Base-by-base conservation (phyloP, 2,797 vertebrate genomes). In the Pangasius macronema region DNA sequence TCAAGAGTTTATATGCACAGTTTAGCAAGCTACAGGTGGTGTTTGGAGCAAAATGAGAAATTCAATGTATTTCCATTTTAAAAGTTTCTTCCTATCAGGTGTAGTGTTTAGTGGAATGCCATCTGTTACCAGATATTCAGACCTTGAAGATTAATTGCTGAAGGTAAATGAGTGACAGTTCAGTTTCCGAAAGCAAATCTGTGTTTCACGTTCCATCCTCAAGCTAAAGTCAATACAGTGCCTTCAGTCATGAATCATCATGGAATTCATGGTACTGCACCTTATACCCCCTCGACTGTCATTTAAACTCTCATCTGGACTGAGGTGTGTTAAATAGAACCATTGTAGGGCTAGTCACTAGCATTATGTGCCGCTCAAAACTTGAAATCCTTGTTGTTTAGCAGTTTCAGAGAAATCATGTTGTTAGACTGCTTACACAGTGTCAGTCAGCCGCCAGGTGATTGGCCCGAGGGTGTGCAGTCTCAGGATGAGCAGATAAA, bases 101-200 rank as follows among this genome's bases (percentile, higher is more conserved):
- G 20, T 57, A 59, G 53, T 20, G 8, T 33, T 79, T 16, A 30
- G 4, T n/a, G 20, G 27, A 75, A 49, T 27, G 27, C 49, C 75
- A 77, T 55, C 75, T 77, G 75, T 53, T 79, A 20, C 76, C 53
- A 22, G 51, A 61, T 36, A 1, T 59, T 61, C 33, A 39, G 55
- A 81, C 55, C 3, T 59, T 81, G 55, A 42, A 61, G 79, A 82
- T 46, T n/a, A 82, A 82, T n/a, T 82, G 36, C 18, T 18, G 13
- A 63, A 81, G 57, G 20, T 81, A 61, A 81, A 61, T 42, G 55
- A 81, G 22, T 81, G 79, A 81, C 57, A 42, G 24, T 27, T n/a
- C 22, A 14, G 77, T 59, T 59, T 59, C 51, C 76, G 22, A 59
- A 39, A 80, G 13, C 53, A 39, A 42, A 39, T 18, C 55, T 42